Base-by-base conservation (phyloP, 2,797 vertebrate genomes). In the Euthynnus affinis region DNA sequence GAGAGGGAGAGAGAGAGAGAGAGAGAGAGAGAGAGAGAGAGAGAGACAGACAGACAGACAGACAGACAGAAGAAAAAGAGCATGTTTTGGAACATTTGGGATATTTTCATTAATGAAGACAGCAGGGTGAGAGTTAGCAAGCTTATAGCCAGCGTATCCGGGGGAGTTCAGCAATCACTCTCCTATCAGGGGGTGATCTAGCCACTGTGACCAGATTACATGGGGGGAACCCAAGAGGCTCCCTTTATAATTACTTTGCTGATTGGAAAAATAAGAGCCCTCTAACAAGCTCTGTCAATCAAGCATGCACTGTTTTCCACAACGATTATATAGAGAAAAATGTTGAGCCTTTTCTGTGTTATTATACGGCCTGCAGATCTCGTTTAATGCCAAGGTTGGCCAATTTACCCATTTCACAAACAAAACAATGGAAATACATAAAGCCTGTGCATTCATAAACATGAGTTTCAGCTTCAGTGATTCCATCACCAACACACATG, bases 231-330 rank as follows among this genome's bases (percentile, higher is more conserved):
- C 91, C 91, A 74, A 74, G 91, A 89, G 91, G 87, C 80, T 88
- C 76, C 57, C 81, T 86, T 92, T 91, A 88, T 95, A 94, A 95
- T 94, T 94, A 93, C 92, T 89, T 88, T 84, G 83, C 91, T 95
- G 91, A 95, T 94, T 94, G 89, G 90, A 93, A 92, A 93, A 94
- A 92, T 91, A 91, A 91, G 86, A 89, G 74, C 68, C 68, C 67
- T 74, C 83, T 87, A 91, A 93, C 83, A 86, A 92, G 89, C 85
- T 87, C 92, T 89, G 91, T 93, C 93, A 93, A 88, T 94, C 93
- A 92, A 85, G 83, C 83, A 20, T 70, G 65, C 32, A 37, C 62
- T 78, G 80, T 87, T 86, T 89, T 88, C 82, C 23, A 22, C 74
- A 60, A 79, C 20, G 71, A 88, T 87, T 90, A 81, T 59, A 66